phyloP scores from a whole-genome alignment of 2,113 vertebrate genomes.

The Syngnathoides biaculeatus region DNA sequence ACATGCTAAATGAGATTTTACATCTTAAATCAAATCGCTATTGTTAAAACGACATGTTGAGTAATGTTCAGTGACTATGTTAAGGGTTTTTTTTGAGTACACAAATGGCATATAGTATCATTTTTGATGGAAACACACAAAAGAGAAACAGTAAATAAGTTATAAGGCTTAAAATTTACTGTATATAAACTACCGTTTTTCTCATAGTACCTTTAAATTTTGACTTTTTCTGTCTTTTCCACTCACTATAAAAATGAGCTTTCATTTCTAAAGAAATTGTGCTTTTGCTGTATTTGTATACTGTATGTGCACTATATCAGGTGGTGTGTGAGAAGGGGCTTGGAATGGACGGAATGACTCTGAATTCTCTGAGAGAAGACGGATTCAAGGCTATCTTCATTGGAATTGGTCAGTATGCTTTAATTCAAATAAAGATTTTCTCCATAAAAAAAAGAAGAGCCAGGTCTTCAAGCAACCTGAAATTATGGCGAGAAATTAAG shows the following conservation, averaged over 20 bases:
- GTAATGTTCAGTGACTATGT: no score
- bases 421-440: not conserved
- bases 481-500: not conserved
- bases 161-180: not conserved
- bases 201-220: no score
- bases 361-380: slow-evolving; percentile 77
- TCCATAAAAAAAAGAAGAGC: not conserved
- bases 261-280: not conserved
- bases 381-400: slow-evolving; percentile 83
- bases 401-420: slow-evolving; percentile 82
- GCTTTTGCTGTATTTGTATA: not conserved
- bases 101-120: not conserved
- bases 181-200: no score
- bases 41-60: no score
- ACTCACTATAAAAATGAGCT: no score
- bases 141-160: not conserved
- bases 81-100: not conserved
- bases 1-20: no score
- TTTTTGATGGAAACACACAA: not conserved
- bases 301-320: slow-evolving; percentile 59
- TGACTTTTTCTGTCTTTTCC: no score
- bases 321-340: slow-evolving; percentile 81
- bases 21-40: no score
- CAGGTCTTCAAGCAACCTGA: not conserved
- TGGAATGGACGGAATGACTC: slow-evolving; percentile 77